Evolutionary conservation across 1,140 invertebrate species (phyloP), one percentile per base, ranked within the genome.

Genomic region (Drosophila grimshawi): DNA sequence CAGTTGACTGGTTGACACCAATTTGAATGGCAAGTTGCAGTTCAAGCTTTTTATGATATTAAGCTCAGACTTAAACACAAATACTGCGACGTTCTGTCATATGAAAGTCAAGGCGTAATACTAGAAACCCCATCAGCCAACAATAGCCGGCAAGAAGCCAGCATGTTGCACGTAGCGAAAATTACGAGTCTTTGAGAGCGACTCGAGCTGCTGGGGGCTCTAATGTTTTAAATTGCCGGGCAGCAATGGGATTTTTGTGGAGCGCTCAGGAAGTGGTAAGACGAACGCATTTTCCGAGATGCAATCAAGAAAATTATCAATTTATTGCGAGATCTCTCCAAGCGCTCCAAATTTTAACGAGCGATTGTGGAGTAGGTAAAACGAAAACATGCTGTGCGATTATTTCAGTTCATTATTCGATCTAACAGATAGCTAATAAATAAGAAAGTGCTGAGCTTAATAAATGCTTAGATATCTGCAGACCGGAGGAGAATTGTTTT

Each of bases 1-100:
- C 81, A 80, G 81, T 81, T 86, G 81, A 80, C 81, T 86, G 81
- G 81, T 85, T 83, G 81, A 86, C 78, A 85, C 81, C 81, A 86
- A 86, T 85, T 85, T 85, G 81, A 85, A 86, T 86, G 81, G 81
- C 78, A 81, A 86, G 78, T 78, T 60, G 55, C 81, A 66, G 73
- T 65, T 70, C 51, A 45, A 49, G 62, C 63, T 49, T 33, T 80
- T 85, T 80, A 76, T 80, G 62, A 35, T 33, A 64, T 76, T 71
- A 65, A 64, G 59, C 66, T 57, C 64, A 59, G 56, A 69, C 52
- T 69, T 63, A 74, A 83, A 62, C 65, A 79, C 72, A 72, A 83
- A 76, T 76, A 75, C 19, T 79, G 76, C 80, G 57, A 55, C 71
- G 71, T 60, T 76, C 64, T 71, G 57, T 46, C 65, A 72, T 75